Evolutionary conservation across 2,888 invertebrate genomes (phyloP), one percentile per base, ranked within the genome.

Genomic region (Gryllus longicercus): DNA sequence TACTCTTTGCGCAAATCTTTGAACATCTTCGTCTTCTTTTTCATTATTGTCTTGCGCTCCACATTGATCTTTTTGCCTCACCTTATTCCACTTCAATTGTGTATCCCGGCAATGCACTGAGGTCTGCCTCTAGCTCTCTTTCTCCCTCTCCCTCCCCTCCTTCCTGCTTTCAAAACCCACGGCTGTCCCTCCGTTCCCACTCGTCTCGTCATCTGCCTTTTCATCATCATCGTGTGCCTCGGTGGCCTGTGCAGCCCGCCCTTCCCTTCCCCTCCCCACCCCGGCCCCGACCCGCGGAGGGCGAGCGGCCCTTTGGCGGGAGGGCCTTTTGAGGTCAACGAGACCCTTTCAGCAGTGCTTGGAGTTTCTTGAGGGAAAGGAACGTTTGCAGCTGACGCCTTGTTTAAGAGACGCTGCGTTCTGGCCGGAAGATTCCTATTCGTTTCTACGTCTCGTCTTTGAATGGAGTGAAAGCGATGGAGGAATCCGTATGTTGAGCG

Each of bases 331-430:
- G 63, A 63, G 63, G 63, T 63, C 63, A 63, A 18, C 63, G 63
- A 63, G 63, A 63, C 63, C 63, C 63, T 63, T 63, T 63, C 63
- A 63, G n/a, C 63, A 18, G n/a, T 63, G 14, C 63, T 63, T n/a
- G 16, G 63, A 18, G n/a, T 63, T 63, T 14, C 63, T 63, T n/a
- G 16, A 63, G 63, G 63, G n/a, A 63, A 63, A 14, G n/a, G 63
- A 63, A 63, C 63, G 63, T 63, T 63, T 63, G 63, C 63, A 63
- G 63, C 63, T 63, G 63, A 63, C 63, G 63, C 63, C 63, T 63
- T 63, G n/a, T 63, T 63, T 63, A 63, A 63, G 63, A 63, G 63
- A 63, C 63, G 63, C 14, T 5, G 63, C 14, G 63, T 63, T 63
- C n/a, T 63, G n/a, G 63, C 63, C 63, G 63, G 63, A 63, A 63